Percentiles rank a stretch among this genome's conserved stretches.
These are phyloP conservation scores for Myotis daubentonii DNA, from an alignment of 2,797 vertebrate genomes.

Conservation along the genomic window DNA sequence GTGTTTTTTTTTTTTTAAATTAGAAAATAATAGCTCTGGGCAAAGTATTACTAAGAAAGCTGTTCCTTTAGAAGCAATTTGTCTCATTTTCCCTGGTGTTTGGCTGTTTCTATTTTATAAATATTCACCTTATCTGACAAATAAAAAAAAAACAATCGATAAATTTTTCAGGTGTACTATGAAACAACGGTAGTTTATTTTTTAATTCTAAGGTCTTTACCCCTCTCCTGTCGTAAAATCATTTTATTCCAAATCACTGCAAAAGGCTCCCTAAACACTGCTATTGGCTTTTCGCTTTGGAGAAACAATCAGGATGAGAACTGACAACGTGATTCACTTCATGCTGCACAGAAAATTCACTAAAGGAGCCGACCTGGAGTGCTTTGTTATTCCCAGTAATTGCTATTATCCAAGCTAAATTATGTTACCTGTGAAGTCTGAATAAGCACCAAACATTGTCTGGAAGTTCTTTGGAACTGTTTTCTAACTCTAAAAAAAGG, in stretches of 20 bases:
- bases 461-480: background rate
- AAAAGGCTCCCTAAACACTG: background rate
- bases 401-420: background rate
- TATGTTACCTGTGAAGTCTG: background rate
- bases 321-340: conserved; percentile 2
- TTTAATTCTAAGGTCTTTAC: background rate
- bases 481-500: background rate
- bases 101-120: conserved; percentile 30
- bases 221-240: background rate
- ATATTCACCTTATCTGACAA: background rate
- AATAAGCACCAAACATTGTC: background rate
- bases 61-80: background rate
- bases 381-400: background rate
- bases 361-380: background rate
- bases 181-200: conserved; percentile 24
- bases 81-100: background rate
- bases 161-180: background rate
- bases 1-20: background rate
- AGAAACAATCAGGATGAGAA: conserved; percentile 2
- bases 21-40: background rate
- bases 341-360: conserved; percentile 1
- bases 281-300: conserved; percentile 12
- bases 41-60: background rate
- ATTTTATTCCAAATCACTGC: background rate
- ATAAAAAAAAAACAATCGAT: background rate